Percentiles rank a stretch among this genome's conserved stretches.
Conservation (phyloP, 2,113 vertebrate genomes). For the Rissa tridactyla region DNA sequence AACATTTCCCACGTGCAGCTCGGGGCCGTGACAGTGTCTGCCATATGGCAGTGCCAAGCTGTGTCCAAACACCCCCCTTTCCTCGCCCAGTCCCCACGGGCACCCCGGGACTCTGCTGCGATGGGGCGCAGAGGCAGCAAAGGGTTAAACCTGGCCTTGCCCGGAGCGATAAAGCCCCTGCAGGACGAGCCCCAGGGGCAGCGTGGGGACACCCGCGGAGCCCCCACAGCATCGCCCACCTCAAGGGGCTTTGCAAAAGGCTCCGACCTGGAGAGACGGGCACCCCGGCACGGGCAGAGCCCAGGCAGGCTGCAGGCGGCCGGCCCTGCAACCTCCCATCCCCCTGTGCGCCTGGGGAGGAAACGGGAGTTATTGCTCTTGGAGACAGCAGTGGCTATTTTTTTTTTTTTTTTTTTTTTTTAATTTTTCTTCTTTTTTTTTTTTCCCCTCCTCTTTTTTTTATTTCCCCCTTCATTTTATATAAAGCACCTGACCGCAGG, state of each 20-base stretch:
- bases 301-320: background rate
- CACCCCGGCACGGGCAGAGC: background rate
- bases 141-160: background rate
- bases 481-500: constrained; percentile 23
- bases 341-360: background rate
- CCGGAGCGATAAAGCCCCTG: fast-evolving
- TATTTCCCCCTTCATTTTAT: constrained; percentile 15
- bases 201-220: background rate
- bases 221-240: background rate
- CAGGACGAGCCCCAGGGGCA: background rate
- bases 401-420: background rate
- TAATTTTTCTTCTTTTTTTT: background rate
- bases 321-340: background rate
- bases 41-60: fast-evolving
- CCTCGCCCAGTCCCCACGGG: fast-evolving
- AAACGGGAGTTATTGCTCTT: constrained; percentile 33
- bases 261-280: fast-evolving
- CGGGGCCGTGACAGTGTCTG: fast-evolving
- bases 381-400: background rate
- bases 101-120: background rate
- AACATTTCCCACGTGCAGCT: fast-evolving
- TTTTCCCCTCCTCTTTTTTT: background rate
- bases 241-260: background rate
- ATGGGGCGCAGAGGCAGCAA: fast-evolving
- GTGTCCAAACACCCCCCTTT: background rate